Evolutionary conservation across 2,113 vertebrate genomes (phyloP).

Genomic region (Lepus europaeus): DNA sequence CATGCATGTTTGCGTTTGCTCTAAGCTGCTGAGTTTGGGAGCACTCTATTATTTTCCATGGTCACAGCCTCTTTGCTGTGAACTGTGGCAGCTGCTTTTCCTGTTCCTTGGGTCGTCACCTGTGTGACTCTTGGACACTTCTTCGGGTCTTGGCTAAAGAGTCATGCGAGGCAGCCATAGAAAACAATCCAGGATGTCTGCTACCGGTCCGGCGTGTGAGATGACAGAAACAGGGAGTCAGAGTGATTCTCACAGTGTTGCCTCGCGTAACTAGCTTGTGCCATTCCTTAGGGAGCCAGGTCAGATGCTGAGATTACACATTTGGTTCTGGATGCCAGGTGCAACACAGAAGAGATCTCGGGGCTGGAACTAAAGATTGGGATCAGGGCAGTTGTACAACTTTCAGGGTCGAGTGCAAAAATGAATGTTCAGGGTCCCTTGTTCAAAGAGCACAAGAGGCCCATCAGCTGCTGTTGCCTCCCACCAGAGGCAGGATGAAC

Average conservation of each 20-base stretch:
- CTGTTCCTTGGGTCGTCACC: too few species aligned
- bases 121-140: neutral
- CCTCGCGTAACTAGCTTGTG: neutral
- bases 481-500: neutral
- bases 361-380: neutral
- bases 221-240: neutral
- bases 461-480: neutral
- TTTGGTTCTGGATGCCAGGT: neutral
- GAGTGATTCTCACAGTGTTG: conserved; percentile 16
- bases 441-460: conserved; percentile 25
- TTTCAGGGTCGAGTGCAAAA: neutral
- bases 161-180: neutral
- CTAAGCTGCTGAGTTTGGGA: neutral
- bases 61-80: neutral
- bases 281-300: neutral
- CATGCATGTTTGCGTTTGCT: neutral
- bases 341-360: neutral
- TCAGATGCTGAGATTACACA: neutral
- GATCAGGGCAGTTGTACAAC: neutral
- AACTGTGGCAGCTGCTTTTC: too few species aligned
- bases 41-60: neutral
- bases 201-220: neutral
- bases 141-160: neutral
- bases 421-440: neutral
- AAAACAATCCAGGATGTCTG: neutral